Base-by-base conservation (phyloP, 2,888 invertebrate species). In the Cheilosia scutellata region DNA sequence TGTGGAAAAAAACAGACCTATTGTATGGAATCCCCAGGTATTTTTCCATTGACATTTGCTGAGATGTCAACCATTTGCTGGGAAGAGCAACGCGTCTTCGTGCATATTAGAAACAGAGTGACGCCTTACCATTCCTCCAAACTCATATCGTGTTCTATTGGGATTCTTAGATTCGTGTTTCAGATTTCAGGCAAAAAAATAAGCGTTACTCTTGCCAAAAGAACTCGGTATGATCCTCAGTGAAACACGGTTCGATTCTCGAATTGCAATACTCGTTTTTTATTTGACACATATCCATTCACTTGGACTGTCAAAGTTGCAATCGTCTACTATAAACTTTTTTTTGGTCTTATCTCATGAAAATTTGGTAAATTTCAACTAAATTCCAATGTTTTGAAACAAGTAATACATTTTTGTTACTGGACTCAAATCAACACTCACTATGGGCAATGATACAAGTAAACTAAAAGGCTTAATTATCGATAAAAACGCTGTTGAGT, bases 381-480 rank as follows among this genome's bases (percentile, higher is more conserved):
- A 40, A 44, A 16, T 31, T 53, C 44, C 66, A 58, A 84, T 84
- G 84, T 55, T 75, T 33, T 71, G 49, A 70, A 47, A 20, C 7
- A 49, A 62, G 40, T 13, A 37, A 27, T 13, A 20, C 13, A 42
- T 11, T 62, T 27, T 49, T 49, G 29, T 62, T 33, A 16, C 16
- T 25, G 44, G 11, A 40, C 31, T 16, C n/a, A 53, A 49, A 9
- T 47, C 29, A 29, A 44, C 49, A 65, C 51, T 65, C 62, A 71
- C 49, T 86, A 97, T 97, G 97, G 97, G 97, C 84, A 96, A 96
- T 92, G 96, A 96, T 90, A 94, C 94, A 89, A 96, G 96, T 77
- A 94, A 95, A 88, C 92, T 96, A 86, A 94, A 94, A 90, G 96
- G 96, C 40, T 93, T 97, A 68, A 94, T 95, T 92, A 94, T 97